Evolutionary conservation across 2,113 vertebrate genomes (phyloP).

Genomic region (Trichechus manatus): DNA sequence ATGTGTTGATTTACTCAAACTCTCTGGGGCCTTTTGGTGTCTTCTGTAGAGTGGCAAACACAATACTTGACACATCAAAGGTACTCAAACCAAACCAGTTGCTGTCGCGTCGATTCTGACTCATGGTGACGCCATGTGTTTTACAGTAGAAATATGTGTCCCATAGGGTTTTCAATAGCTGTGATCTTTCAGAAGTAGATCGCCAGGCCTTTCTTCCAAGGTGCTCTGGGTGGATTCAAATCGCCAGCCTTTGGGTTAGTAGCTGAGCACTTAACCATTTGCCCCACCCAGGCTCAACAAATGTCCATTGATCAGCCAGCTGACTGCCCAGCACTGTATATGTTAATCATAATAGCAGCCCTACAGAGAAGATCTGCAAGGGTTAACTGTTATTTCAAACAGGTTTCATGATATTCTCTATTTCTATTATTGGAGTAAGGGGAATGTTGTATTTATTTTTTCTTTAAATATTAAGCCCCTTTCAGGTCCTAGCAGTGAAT

Average conservation of each 20-base stretch:
- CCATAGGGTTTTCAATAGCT: too few species aligned
- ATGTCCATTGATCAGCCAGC: not conserved
- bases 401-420: not conserved
- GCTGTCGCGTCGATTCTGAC: too few species aligned
- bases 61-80: not conserved
- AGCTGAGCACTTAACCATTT: too few species aligned
- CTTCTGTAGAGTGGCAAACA: not conserved
- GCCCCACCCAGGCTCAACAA: not conserved
- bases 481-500: not conserved
- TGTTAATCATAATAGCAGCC: not conserved
- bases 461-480: not conserved
- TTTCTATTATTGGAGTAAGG: not conserved
- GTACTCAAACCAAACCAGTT: too few species aligned
- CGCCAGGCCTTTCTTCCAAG: too few species aligned
- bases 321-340: not conserved
- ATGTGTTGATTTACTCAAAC: not conserved
- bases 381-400: not conserved
- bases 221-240: too few species aligned
- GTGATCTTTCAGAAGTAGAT: too few species aligned
- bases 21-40: not conserved
- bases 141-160: too few species aligned
- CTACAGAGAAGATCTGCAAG: not conserved
- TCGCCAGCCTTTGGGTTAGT: too few species aligned
- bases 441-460: not conserved
- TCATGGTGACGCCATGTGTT: too few species aligned